A percentile compares a stretch with the other conserved stretches of the same genome.
phyloP scores from a whole-genome alignment of 2,797 vertebrate species.

The Melopsittacus undulatus region DNA sequence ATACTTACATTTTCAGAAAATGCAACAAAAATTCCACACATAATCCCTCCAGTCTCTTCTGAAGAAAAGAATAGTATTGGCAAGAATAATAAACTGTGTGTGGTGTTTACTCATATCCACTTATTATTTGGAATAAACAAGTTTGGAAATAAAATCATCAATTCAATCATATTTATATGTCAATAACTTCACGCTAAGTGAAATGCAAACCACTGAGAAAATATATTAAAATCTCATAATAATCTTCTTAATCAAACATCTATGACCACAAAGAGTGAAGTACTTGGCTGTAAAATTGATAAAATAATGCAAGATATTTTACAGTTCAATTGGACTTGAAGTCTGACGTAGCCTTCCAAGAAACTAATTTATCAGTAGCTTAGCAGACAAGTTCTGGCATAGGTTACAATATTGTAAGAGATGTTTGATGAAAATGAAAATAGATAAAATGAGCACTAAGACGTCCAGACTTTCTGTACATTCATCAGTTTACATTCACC shows the following conservation, averaged over 20 bases:
- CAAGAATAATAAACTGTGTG: neutral
- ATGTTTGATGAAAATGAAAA: neutral
- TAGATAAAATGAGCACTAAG: neutral
- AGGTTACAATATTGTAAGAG: neutral
- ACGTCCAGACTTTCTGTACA: neutral
- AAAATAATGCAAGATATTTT: neutral
- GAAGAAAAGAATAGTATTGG: fast-evolving
- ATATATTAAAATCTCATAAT: neutral
- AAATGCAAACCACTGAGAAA: neutral
- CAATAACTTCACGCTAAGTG: neutral
- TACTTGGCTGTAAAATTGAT: neutral
- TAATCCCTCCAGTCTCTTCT: neutral
- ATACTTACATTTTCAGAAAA: neutral
- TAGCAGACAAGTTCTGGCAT: neutral
- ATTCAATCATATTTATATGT: neutral
- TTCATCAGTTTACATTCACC: neutral
- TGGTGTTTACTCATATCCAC: neutral
- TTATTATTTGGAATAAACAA: neutral
- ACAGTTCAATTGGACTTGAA: neutral
- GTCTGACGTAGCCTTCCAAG: neutral
- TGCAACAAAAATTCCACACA: neutral
- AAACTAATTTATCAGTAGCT: neutral
- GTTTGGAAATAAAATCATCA: neutral
- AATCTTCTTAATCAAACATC: neutral
- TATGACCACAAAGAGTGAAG: neutral